These are phyloP conservation scores for Pseudocheirus occidentalis DNA, from an alignment of 2,797 vertebrate genomes.

Conservation along the genomic window DNA sequence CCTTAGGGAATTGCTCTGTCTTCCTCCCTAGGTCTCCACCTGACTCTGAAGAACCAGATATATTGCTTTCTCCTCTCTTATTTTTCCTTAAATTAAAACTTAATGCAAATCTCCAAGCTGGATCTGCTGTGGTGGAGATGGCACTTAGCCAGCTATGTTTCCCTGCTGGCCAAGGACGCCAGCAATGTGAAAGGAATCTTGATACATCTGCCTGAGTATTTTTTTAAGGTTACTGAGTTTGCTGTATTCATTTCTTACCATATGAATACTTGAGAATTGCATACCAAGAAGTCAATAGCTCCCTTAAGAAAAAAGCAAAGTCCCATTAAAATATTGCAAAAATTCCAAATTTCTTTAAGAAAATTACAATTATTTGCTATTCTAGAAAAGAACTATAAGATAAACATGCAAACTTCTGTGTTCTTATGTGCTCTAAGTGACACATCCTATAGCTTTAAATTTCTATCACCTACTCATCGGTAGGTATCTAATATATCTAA, in stretches of 20 bases:
- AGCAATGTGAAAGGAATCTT: slow-evolving; percentile 1
- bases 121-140: not conserved
- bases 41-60: not conserved
- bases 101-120: not conserved
- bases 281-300: slow-evolving; percentile 66
- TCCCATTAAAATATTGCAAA: slow-evolving; percentile 49
- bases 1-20: not conserved
- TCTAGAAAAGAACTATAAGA: not conserved
- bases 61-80: not conserved
- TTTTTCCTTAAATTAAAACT: slow-evolving; percentile 31
- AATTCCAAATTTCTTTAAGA: slow-evolving; percentile 47
- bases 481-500: slow-evolving; percentile 3
- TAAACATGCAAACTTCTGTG: not conserved
- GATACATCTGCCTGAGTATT: slow-evolving; percentile 33
- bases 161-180: slow-evolving; percentile 43
- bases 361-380: slow-evolving; percentile 2
- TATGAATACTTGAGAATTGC: slow-evolving; percentile 63
- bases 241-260: slow-evolving; percentile 45
- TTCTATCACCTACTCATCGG: slow-evolving; percentile 20
- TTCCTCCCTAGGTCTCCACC: not conserved
- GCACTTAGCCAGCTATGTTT: slow-evolving; percentile 39
- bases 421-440: not conserved
- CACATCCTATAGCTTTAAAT: slow-evolving; percentile 38
- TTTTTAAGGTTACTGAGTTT: slow-evolving; percentile 57
- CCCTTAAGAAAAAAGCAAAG: slow-evolving; percentile 51